Percentiles rank a stretch among this genome's conserved stretches.
These are phyloP conservation scores for Notolepis coatsorum DNA, from an alignment of 2,797 vertebrate genomes.

Conservation along the genomic window DNA sequence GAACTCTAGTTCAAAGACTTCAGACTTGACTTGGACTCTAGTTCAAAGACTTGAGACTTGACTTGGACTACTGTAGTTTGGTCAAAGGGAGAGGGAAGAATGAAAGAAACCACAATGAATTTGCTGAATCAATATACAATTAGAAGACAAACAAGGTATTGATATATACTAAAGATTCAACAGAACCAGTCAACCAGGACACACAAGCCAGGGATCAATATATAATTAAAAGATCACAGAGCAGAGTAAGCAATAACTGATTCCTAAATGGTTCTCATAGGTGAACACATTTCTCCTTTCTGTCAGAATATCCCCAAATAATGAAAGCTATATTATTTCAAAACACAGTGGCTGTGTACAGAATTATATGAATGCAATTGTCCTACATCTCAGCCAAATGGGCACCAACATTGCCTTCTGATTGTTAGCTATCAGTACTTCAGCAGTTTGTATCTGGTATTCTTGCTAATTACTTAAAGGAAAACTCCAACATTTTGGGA, in stretches of 20 bases:
- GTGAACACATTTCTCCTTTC: conserved; percentile 6
- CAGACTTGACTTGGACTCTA: too few species aligned
- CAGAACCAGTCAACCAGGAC: conserved; percentile 54
- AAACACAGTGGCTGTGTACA: neutral
- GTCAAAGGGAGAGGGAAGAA: conserved; percentile 22
- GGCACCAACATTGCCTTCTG: too few species aligned
- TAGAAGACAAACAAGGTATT: conserved; percentile 79
- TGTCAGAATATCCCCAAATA: neutral
- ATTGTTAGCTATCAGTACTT: too few species aligned
- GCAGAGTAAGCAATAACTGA: conserved; percentile 15
- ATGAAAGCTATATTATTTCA: conserved; percentile 1
- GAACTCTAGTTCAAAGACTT: too few species aligned
- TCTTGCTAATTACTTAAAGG: too few species aligned
- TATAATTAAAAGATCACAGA: conserved; percentile 60
- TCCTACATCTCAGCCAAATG: too few species aligned
- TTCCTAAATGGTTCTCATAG: neutral
- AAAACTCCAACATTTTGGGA: too few species aligned
- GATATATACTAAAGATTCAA: conserved; percentile 69
- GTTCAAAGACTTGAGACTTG: conserved; percentile 49
- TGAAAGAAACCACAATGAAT: conserved; percentile 55
- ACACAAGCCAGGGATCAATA: conserved; percentile 67
- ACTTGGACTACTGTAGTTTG: conserved; percentile 20
- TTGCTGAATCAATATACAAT: conserved; percentile 79
- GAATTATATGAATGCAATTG: too few species aligned
- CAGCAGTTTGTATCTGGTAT: too few species aligned